Conservation (phyloP, 2,797 vertebrate species). For the Gorsachius magnificus region DNA sequence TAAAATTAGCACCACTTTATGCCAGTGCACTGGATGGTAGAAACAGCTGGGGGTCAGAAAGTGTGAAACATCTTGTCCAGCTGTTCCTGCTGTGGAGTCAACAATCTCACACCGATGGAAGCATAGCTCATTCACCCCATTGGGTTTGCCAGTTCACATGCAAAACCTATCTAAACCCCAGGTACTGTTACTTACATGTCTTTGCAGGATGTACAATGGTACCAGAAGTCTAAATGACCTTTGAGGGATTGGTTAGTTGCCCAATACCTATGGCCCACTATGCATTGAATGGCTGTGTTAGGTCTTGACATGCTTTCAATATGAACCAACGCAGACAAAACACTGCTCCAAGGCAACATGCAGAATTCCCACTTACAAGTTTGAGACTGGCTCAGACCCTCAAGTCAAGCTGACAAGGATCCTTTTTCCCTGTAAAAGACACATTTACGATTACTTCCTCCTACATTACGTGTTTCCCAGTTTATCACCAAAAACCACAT, state of each 20-base stretch:
- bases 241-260: not conserved
- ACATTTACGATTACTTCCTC: not conserved
- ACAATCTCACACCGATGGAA: not conserved
- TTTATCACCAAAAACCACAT: fast-evolving
- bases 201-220: not conserved
- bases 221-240: not conserved
- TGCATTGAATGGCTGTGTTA: not conserved
- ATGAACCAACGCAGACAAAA: not conserved
- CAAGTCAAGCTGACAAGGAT: not conserved
- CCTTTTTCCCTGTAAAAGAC: not conserved
- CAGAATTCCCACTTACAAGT: not conserved
- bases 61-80: not conserved
- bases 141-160: not conserved
- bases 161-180: not conserved
- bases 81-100: not conserved
- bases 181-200: not conserved
- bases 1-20: not conserved
- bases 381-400: not conserved
- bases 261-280: not conserved
- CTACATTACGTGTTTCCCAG: not conserved
- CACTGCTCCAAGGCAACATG: not conserved
- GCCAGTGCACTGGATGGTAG: not conserved
- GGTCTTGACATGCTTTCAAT: not conserved
- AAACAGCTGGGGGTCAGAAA: not conserved
- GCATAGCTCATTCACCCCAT: not conserved